Percentiles rank a stretch among this genome's conserved stretches.
Evolutionary conservation across 2,113 vertebrate genomes (phyloP).

Genomic region (Microcebus ravelobensis): DNA sequence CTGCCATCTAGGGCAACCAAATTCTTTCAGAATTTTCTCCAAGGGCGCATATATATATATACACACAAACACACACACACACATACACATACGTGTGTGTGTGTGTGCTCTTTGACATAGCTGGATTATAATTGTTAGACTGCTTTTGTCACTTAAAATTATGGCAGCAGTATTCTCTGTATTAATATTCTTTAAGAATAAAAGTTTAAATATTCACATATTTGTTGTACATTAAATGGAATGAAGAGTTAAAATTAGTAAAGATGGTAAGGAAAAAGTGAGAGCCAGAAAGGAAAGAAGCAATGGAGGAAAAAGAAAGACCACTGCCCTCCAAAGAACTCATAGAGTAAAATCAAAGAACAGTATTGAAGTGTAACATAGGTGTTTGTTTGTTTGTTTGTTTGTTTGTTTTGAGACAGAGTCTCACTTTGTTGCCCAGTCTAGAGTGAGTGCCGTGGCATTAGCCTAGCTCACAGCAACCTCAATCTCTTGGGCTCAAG

Average conservation of each 20-base stretch:
- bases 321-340: not conserved
- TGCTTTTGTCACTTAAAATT: not conserved
- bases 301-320: not conserved
- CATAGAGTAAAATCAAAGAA: not conserved
- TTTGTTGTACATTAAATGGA: not conserved
- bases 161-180: not conserved
- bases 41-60: not conserved
- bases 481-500: too few species aligned
- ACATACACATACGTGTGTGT: too few species aligned
- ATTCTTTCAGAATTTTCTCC: not conserved
- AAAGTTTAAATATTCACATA: not conserved
- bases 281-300: not conserved
- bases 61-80: too few species aligned
- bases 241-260: not conserved
- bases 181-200: not conserved
- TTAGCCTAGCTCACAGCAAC: too few species aligned
- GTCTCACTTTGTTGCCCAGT: too few species aligned
- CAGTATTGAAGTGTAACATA: too few species aligned
- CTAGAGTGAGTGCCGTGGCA: too few species aligned
- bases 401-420: too few species aligned
- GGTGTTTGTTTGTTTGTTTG: too few species aligned
- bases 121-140: not conserved
- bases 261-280: not conserved
- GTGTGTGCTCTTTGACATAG: not conserved
- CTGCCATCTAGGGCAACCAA: not conserved